These are phyloP conservation scores for Dipus sagitta DNA, from an alignment of 2,797 vertebrate species.

Conservation along the genomic window DNA sequence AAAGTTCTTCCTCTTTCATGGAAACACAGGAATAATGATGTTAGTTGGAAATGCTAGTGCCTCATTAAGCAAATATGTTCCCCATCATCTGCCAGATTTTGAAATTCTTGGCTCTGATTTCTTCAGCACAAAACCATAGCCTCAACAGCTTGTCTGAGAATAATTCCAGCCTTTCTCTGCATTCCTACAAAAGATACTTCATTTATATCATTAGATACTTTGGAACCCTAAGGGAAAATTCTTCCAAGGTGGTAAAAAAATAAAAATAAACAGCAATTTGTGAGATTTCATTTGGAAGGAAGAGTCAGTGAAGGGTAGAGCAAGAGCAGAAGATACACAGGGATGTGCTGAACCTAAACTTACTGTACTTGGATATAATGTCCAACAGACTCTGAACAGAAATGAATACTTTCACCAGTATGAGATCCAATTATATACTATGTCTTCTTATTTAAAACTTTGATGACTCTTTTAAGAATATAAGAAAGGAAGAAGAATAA, in stretches of 20 bases:
- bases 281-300: conserved; percentile 34
- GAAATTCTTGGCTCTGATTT: conserved; percentile 47
- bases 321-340: neutral
- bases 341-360: neutral
- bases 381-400: neutral
- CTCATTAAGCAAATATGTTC: conserved; percentile 40
- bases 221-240: conserved; percentile 2
- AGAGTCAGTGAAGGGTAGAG: neutral
- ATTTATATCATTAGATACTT: conserved; percentile 38
- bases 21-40: neutral
- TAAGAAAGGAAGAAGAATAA: conserved; percentile 30
- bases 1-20: neutral
- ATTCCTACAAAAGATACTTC: conserved; percentile 14
- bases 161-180: neutral
- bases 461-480: neutral
- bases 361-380: neutral
- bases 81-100: neutral
- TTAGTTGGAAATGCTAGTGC: neutral
- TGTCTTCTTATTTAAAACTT: neutral
- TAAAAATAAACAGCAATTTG: neutral
- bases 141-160: conserved; percentile 2
- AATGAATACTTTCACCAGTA: neutral
- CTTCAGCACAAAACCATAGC: neutral
- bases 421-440: neutral
- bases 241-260: conserved; percentile 1